Conservation (phyloP, 2,797 vertebrate genomes). For the Rhinoraja longicauda region DNA sequence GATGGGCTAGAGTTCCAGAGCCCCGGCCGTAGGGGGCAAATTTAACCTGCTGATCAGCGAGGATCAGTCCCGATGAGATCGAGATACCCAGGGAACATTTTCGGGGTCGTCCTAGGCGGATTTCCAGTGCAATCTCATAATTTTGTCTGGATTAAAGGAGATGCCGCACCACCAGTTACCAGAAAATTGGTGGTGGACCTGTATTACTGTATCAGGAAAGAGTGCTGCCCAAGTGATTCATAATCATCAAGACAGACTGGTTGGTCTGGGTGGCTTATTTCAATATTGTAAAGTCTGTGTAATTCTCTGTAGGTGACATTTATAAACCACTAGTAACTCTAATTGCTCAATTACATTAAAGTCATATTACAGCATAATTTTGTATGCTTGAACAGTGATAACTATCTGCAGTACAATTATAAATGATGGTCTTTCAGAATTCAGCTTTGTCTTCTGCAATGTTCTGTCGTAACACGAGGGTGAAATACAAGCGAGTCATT, state of each 20-base stretch:
- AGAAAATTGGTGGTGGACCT: no score
- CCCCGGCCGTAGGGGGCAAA: no score
- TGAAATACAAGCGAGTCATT: background rate
- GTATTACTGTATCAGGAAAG: no score
- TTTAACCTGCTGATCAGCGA: no score
- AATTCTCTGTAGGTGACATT: background rate
- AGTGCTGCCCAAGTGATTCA: background rate
- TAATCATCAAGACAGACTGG: background rate
- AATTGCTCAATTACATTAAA: background rate
- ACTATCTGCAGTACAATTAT: background rate
- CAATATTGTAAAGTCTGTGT: background rate
- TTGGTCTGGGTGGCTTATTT: no score
- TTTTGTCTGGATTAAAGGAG: no score
- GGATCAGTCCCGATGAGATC: no score
- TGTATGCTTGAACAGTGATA: background rate
- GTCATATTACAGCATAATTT: background rate
- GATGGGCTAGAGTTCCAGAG: no score
- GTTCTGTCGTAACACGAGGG: background rate
- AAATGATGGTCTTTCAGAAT: background rate
- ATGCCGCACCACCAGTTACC: no score
- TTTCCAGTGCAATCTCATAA: no score
- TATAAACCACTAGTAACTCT: background rate
- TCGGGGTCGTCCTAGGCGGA: no score
- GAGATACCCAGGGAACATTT: no score
- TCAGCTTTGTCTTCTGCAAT: background rate